Conservation (phyloP, 2,113 vertebrate genomes). For the Crotalus horridus region DNA sequence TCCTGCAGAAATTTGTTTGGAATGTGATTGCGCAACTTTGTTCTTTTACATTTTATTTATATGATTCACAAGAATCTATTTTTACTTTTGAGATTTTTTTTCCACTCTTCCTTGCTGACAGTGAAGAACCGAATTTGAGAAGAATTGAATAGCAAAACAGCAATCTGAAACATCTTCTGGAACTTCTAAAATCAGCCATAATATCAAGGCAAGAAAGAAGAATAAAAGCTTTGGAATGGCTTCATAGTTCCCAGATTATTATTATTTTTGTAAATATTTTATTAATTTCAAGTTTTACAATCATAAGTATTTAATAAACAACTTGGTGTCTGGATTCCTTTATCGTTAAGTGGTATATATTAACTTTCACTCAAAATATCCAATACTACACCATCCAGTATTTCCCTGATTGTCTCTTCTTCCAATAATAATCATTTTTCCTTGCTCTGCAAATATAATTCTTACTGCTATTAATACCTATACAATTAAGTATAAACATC, state of each 20-base stretch:
- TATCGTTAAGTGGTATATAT: too few species aligned
- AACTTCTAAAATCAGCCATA: neutral
- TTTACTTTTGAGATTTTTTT: neutral
- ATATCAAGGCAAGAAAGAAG: neutral
- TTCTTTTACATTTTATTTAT: conserved; percentile 45
- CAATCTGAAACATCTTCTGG: neutral
- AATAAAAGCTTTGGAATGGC: neutral
- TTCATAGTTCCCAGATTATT: neutral
- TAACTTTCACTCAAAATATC: too few species aligned
- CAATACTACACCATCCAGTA: too few species aligned
- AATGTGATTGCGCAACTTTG: conserved; percentile 6
- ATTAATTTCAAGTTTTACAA: too few species aligned
- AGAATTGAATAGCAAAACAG: neutral
- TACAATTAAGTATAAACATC: too few species aligned
- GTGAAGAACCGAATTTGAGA: neutral
- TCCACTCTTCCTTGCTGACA: neutral
- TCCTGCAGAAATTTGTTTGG: neutral
- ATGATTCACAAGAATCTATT: conserved; percentile 9
- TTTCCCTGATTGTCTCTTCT: too few species aligned
- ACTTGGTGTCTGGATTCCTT: too few species aligned
- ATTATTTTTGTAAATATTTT: too few species aligned
- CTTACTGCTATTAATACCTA: too few species aligned
- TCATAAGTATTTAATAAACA: too few species aligned
- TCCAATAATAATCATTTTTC: too few species aligned
- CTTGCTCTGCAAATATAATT: too few species aligned